Base-by-base conservation (phyloP, 2,113 vertebrate genomes). In the Notarius lentiginosus region DNA sequence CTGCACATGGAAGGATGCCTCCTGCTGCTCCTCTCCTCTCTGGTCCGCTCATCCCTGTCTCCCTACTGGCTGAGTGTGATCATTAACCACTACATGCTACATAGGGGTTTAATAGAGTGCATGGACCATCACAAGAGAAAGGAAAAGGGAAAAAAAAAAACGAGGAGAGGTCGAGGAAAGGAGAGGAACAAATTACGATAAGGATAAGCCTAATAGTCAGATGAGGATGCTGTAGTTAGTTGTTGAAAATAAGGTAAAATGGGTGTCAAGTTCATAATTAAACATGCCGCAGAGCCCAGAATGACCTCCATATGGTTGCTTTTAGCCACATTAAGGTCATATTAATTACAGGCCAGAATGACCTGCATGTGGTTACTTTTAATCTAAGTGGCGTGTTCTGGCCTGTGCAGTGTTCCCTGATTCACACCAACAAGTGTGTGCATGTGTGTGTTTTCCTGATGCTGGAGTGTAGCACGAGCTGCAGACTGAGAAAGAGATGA, bases 61-160 rank as follows among this genome's bases (percentile, higher is more conserved):
- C 87, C 90, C 84, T 84, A 84, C 84, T 72, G 55, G 56, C 41
- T 90, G 87, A 84, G 88, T n/a, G 68, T 70, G 83, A 87, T 93
- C 94, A 94, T 94, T 94, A 94, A 91, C 87, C 82, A 86, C 93
- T 93, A 91, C 91, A 93, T 90, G 91, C 91, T 92, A 94, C 94
- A 95, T 94, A 91, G 94, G 94, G 94, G 93, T 93, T 90, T 92
- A 93, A 95, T 94, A 91, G 93, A 90, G 73, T 27, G 2, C 2
- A 30, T 49, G 84, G 88, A 86, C 49, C 88, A 90, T 86, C 87
- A 82, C 85, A 63, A 47, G 68, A 12, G 7, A 3, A 12, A 17
- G 15, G 10, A 10, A n/a, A 8, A 41, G n/a, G n/a, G n/a, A 70
- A 72, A 72, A 89, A 77, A 86, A 84, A 83, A 82, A 88, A 72